A percentile compares a stretch with the other conserved stretches of the same genome.
phyloP scores from a whole-genome alignment of 2,113 vertebrate genomes.

The Corythornis cristatus region DNA sequence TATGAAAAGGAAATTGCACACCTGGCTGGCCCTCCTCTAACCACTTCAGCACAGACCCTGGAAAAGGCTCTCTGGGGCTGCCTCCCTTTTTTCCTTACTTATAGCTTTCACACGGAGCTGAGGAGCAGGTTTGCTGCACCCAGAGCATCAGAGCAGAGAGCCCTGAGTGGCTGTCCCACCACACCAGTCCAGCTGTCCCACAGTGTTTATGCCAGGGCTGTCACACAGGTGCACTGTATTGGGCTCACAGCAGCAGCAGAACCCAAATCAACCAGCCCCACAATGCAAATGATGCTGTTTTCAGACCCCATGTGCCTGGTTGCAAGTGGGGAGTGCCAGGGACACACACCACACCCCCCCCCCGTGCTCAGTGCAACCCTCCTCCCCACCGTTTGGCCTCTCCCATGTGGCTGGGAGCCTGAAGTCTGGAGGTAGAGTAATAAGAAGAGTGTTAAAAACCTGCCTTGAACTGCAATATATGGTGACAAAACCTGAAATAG shows the following conservation, averaged over 20 bases:
- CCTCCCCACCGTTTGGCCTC: rapidly evolving
- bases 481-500: not conserved
- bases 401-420: not conserved
- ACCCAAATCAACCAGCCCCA: not conserved
- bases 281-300: rapidly evolving
- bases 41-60: too few species aligned
- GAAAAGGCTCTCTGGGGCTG: not conserved
- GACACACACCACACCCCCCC: too few species aligned
- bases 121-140: rapidly evolving
- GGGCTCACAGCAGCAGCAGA: rapidly evolving
- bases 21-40: not conserved
- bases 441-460: not conserved
- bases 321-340: rapidly evolving
- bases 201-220: too few species aligned
- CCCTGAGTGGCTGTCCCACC: rapidly evolving
- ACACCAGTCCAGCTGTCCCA: rapidly evolving
- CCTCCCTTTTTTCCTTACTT: not conserved
- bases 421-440: not conserved
- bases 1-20: not conserved
- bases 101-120: rapidly evolving
- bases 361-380: rapidly evolving
- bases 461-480: not conserved
- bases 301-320: rapidly evolving
- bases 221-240: rapidly evolving
- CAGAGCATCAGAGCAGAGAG: not conserved